phyloP scores from a whole-genome alignment of 2,797 vertebrate species.

The Nannoperca obscura region DNA sequence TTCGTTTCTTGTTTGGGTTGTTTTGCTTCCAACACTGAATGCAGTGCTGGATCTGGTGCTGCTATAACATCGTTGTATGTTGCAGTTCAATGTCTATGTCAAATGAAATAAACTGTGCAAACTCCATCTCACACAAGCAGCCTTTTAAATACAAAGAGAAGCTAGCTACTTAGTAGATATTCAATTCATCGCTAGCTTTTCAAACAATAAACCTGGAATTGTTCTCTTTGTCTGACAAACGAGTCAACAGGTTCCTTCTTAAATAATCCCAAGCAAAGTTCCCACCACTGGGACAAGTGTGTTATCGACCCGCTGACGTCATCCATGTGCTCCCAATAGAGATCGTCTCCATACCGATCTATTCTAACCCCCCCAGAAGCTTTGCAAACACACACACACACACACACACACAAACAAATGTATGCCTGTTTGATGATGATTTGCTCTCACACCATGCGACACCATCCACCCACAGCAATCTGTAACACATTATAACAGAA shows the following conservation, averaged over 20 bases:
- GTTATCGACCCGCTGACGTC: constrained; percentile 27
- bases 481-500: constrained; percentile 51
- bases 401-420: constrained; percentile 40
- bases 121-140: background rate
- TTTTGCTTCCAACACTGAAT: too few species aligned
- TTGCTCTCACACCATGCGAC: constrained; percentile 60
- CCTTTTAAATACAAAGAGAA: background rate
- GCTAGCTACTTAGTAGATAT: background rate
- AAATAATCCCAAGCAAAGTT: background rate
- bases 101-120: background rate
- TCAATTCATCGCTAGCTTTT: background rate
- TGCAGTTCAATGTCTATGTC: too few species aligned
- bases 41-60: too few species aligned
- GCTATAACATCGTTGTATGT: too few species aligned
- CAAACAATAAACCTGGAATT: background rate
- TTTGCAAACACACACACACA: constrained; percentile 20
- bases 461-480: constrained; percentile 79
- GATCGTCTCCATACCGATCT: constrained; percentile 31
- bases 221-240: background rate
- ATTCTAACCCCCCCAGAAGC: constrained; percentile 27
- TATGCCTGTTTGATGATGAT: constrained; percentile 61
- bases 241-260: background rate
- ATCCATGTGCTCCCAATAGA: constrained; percentile 8
- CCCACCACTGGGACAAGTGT: constrained; percentile 4
- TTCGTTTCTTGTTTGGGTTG: too few species aligned